Percentiles rank a stretch among this genome's conserved stretches.
Evolutionary conservation across 2,113 vertebrate species (phyloP).

Genomic region (Laterallus jamaicensis): DNA sequence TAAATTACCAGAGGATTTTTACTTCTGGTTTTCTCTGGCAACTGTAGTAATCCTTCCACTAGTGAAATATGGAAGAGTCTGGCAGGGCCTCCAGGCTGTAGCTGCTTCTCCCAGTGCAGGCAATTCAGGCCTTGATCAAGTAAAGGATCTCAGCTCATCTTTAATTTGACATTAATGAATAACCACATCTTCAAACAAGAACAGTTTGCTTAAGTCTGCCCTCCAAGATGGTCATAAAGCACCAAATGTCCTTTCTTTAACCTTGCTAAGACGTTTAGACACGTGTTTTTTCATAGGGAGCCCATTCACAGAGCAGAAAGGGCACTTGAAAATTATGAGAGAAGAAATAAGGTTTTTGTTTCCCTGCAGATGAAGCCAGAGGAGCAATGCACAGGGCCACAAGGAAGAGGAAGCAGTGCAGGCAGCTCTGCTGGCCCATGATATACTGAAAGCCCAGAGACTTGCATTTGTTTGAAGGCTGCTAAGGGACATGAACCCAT

Average conservation of each 20-base stretch:
- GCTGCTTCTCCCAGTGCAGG: not conserved
- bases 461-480: slow-evolving; percentile 16
- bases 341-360: not conserved
- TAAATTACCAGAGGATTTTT: not conserved
- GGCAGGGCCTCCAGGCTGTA: not conserved
- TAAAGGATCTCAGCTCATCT: not conserved
- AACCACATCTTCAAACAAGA: slow-evolving; percentile 6
- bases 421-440: not conserved
- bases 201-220: not conserved
- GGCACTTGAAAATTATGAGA: not conserved
- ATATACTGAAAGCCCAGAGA: not conserved
- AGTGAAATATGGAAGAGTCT: not conserved
- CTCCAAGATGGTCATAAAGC: not conserved
- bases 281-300: not conserved
- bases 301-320: not conserved
- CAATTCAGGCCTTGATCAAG: not conserved
- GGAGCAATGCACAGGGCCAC: not conserved
- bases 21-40: not conserved
- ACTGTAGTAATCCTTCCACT: not conserved
- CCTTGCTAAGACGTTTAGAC: not conserved
- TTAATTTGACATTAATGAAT: not conserved
- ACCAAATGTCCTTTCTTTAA: not conserved
- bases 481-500: not conserved
- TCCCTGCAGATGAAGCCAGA: not conserved
- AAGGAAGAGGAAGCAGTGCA: not conserved